Evolutionary conservation across 92 coral and sea anemone genomes (phyloP), one percentile per base, ranked within the genome.

Genomic region (Epizoanthus stellaris): DNA sequence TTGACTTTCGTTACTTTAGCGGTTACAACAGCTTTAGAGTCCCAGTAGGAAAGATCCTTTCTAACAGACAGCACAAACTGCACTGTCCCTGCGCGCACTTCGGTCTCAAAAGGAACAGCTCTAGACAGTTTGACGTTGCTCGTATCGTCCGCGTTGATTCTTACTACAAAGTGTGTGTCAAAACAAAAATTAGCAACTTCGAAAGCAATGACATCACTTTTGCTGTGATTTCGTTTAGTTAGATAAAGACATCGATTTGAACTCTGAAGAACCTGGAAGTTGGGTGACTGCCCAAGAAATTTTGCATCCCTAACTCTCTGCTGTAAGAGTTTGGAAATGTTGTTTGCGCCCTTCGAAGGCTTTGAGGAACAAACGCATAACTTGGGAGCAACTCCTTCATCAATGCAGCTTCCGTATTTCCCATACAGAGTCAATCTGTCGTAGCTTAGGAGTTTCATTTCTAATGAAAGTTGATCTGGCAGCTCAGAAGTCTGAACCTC

Each of bases 361-460:
- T 66, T 39, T 30, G 11, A 63, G 19, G 96, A 93, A 65, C 98
- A 95, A 20, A 95, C 82, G 80, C 98, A 95, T 19, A 95, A 83
- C 69, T 91, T 87, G 0, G 82, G 47, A 17, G 85, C 74, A 4
- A 91, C 93, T 16, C 90, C 96, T 25, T 69, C 80, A 80, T 95
- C 96, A 10, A 94, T 94, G 82, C 98, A 95, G 34, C 15, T 54
- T 12, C 75, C 20, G 86, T 93, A 93, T 12, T 85, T 77, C 11
- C 94, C 98, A 60, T 71, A 95, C 75, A 77, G 21, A 1, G 96
- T 77, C 10, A 90, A 53, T 61, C 98, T 82, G 65, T 95, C 95
- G 76, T 85, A 95, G 21, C 88, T 84, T 30, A 91, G 20, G 4
- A 95, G 80, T 42, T 85, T 88, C 94, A 95, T 85, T 36, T 88